Base-by-base conservation (phyloP, 2,113 vertebrate species). In the Micronisus gabar region DNA sequence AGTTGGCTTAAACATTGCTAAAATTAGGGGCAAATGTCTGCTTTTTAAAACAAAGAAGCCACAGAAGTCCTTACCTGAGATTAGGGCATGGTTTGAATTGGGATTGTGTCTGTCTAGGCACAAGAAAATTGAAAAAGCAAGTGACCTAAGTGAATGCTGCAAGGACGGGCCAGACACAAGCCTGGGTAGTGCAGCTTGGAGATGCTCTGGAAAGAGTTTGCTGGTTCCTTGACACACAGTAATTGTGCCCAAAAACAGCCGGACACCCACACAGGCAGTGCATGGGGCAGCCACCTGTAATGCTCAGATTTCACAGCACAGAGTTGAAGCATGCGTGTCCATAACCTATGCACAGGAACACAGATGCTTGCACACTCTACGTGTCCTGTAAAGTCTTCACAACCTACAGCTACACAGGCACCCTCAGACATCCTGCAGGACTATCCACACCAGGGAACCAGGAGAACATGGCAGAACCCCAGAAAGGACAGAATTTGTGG, bases 1-100 rank as follows among this genome's bases (percentile, higher is more conserved):
- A 55, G 32, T 41, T 56, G 48, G 13, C 16, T 76, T 63, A 34
- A 78, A 25, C 4, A 9, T 20, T 36, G 30, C n/a, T 41, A 10
- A 59, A 84, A 5, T 34, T 36, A 21, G 9, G 45, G 38, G 11
- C 5, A 59, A 67, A 61, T 15, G 2, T 32, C 15, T 36, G 26
- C 7, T 89, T 79, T 72, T 84, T 47, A 25, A 61, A 93, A 34
- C 26, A 67, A 67, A 56, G 55, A 65, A 71, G 26, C 15, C 25
- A 47, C 17, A 0, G 1, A 83, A 13, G 22, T 65, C 43, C 2
- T 0, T 40, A 79, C 13, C 13, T 6, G 2, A 32, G 26, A 66
- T 47, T n/a, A 71, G 13, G 50, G 32, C 14, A 41, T 8, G 6
- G 14, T 66, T 72, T 88, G 72, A 65, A 29, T 19, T 40, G 71